phyloP scores from a whole-genome alignment of 2,797 vertebrate genomes.

The Ptychadena robeensis region DNA sequence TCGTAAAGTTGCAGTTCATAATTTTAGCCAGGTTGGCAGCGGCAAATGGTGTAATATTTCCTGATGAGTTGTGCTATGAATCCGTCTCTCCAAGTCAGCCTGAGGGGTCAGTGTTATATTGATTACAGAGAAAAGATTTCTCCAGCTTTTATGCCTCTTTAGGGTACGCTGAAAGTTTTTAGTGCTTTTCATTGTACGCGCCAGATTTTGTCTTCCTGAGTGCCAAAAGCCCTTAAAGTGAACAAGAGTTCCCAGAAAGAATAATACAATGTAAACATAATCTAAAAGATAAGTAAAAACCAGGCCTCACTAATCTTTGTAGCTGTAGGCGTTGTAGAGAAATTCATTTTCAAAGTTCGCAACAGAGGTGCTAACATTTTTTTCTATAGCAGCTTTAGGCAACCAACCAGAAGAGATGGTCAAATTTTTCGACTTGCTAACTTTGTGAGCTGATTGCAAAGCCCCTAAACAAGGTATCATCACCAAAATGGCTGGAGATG shows the following conservation, averaged over 20 bases:
- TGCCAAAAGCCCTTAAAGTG: neutral
- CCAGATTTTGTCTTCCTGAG: neutral
- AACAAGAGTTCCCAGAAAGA: neutral
- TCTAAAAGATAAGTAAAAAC: neutral
- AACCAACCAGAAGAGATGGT: too few species aligned
- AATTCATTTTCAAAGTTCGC: neutral
- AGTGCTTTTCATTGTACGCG: neutral
- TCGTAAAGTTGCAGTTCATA: conserved; percentile 40
- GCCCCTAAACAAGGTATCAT: too few species aligned
- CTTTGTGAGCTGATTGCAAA: too few species aligned
- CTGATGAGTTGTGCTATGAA: conserved; percentile 40
- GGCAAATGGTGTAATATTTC: conserved; percentile 31
- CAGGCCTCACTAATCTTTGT: too few species aligned
- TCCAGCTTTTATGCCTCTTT: neutral
- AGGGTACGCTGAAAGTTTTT: neutral
- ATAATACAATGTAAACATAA: neutral
- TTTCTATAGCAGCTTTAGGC: too few species aligned
- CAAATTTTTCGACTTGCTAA: too few species aligned
- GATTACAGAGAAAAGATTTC: conserved; percentile 2
- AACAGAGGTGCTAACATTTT: neutral
- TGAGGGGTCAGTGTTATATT: conserved; percentile 24
- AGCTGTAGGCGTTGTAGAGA: neutral
- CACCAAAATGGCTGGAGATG: too few species aligned
- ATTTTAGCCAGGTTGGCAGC: conserved; percentile 31
- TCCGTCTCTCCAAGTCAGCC: neutral